A percentile compares a stretch with the other conserved stretches of the same genome.
phyloP scores from a whole-genome alignment of 2,888 invertebrate genomes.

The Nycteola revayana region DNA sequence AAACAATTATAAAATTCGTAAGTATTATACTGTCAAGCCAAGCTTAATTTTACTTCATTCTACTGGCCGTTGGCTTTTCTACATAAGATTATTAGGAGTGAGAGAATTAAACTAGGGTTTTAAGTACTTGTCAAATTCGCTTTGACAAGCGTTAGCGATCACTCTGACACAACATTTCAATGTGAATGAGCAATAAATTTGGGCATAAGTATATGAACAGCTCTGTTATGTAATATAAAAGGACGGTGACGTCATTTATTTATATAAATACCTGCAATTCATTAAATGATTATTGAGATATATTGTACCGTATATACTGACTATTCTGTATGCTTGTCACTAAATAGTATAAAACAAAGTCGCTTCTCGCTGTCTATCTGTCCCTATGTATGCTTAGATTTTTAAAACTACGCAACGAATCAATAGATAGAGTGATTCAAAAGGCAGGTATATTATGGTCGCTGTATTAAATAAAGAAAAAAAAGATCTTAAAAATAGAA shows the following conservation, averaged over 20 bases:
- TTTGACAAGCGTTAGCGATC: constrained; percentile 17
- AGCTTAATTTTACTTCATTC: constrained; percentile 21
- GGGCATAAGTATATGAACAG: constrained; percentile 18
- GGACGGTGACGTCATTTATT: not conserved
- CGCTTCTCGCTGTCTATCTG: too few relatives aligned
- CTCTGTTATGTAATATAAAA: constrained; percentile 1
- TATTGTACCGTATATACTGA: too few relatives aligned
- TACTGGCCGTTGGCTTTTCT: constrained; percentile 38
- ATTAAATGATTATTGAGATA: too few relatives aligned
- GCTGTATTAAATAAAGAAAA: too few relatives aligned
- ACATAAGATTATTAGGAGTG: constrained; percentile 10
- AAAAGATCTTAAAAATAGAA: too few relatives aligned
- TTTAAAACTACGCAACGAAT: too few relatives aligned
- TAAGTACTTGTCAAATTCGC: constrained; percentile 24
- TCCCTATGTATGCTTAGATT: too few relatives aligned
- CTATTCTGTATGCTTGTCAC: too few relatives aligned
- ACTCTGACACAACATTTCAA: constrained; percentile 10
- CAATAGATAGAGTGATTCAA: too few relatives aligned
- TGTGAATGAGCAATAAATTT: constrained; percentile 22
- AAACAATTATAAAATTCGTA: constrained; percentile 10
- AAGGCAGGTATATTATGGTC: too few relatives aligned
- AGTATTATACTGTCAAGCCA: constrained; percentile 30
- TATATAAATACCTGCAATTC: too few relatives aligned
- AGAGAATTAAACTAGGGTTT: constrained; percentile 9
- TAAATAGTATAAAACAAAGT: too few relatives aligned